Conservation (phyloP, 2,888 invertebrate genomes). For the Dusona sp. region DNA sequence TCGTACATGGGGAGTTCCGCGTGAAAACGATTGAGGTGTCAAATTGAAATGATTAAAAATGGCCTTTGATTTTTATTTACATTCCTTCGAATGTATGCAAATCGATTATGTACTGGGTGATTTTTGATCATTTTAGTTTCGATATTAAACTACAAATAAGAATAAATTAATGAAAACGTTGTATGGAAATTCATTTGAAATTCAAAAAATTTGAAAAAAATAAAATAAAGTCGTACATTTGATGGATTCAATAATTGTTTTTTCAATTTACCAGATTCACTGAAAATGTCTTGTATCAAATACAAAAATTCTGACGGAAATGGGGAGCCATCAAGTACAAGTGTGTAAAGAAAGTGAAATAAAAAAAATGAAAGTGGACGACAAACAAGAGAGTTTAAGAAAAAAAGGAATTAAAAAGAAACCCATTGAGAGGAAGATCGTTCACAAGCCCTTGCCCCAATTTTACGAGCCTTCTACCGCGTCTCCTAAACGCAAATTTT, state of each 20-base stretch:
- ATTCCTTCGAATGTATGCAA: not conserved
- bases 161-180: not conserved
- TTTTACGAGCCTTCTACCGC: constrained; percentile 24
- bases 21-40: not conserved
- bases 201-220: not conserved
- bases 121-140: not conserved
- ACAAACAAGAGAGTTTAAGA: constrained; percentile 7
- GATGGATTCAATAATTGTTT: not conserved
- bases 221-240: not conserved
- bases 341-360: not conserved
- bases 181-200: not conserved
- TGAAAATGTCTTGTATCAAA: not conserved
- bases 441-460: constrained; percentile 46
- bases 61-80: not conserved
- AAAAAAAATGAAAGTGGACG: constrained; percentile 15
- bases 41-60: not conserved
- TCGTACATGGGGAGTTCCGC: not conserved
- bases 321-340: not conserved
- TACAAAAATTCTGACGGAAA: not conserved
- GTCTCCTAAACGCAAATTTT: constrained; percentile 17
- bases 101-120: not conserved
- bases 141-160: not conserved
- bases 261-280: not conserved
- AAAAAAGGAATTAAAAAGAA: not conserved
- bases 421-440: constrained; percentile 32